Evolutionary conservation across 35 echinoderm and acorn worm genomes (phyloP).

Genomic region (Eucidaris tribuloides): DNA sequence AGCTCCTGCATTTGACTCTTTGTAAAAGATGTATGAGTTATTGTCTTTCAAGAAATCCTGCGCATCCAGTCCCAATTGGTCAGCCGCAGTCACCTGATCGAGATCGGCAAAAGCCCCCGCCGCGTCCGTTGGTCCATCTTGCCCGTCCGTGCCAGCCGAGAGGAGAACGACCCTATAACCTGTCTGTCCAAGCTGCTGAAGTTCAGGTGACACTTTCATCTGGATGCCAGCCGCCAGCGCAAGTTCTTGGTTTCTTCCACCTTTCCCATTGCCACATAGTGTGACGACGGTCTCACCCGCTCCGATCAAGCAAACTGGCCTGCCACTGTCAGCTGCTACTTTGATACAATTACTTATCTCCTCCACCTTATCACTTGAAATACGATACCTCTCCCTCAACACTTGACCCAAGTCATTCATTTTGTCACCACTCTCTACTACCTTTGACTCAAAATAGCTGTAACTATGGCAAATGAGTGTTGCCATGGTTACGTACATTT

Average conservation of each 20-base stretch:
- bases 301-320: constrained; percentile 73
- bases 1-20: constrained; percentile 25
- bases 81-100: constrained; percentile 4
- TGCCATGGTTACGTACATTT: constrained; percentile 47
- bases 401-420: too few species aligned
- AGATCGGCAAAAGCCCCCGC: constrained; percentile 75
- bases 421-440: background rate
- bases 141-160: constrained; percentile 89
- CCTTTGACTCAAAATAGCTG: background rate
- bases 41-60: constrained; percentile 50
- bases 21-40: constrained; percentile 90
- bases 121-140: constrained; percentile 98
- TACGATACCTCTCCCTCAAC: background rate
- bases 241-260: constrained; percentile 91
- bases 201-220: constrained; percentile 28
- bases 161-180: constrained; percentile 50
- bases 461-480: constrained; percentile 7
- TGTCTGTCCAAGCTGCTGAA: background rate
- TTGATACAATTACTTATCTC: background rate
- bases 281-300: constrained; percentile 92
- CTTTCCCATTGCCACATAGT: constrained; percentile 73
- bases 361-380: background rate
- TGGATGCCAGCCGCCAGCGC: constrained; percentile 59
- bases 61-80: constrained; percentile 25
- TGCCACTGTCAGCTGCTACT: constrained; percentile 1